phyloP scores from a whole-genome alignment of 2,888 invertebrate genomes.

The Volucella zonaria region DNA sequence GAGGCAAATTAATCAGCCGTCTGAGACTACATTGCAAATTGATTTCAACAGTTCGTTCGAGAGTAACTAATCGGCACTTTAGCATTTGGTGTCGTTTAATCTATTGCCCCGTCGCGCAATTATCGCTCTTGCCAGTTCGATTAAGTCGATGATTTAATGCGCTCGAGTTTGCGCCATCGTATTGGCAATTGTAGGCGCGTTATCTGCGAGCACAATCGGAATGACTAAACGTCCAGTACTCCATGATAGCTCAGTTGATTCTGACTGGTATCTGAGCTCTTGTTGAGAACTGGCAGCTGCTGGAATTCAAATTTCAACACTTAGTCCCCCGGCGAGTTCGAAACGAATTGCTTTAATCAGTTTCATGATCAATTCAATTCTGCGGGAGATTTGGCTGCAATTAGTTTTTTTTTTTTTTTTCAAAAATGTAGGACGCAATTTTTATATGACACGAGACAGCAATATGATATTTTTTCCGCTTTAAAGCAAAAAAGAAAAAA shows the following conservation, averaged over 20 bases:
- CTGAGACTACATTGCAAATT: conserved; percentile 55
- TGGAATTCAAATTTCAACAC: conserved; percentile 38
- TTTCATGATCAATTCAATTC: conserved; percentile 39
- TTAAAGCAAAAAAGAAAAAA: not conserved
- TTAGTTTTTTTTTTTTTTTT: too few relatives aligned
- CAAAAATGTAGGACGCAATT: too few relatives aligned
- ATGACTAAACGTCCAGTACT: conserved; percentile 49
- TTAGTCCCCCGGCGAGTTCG: not conserved
- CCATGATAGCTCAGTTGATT: conserved; percentile 1
- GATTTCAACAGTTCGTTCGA: conserved; percentile 29
- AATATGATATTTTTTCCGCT: not conserved
- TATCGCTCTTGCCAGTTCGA: conserved; percentile 59
- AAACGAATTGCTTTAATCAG: conserved; percentile 51
- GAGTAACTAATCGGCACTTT: conserved; percentile 53
- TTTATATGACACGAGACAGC: too few relatives aligned
- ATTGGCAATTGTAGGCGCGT: conserved; percentile 5
- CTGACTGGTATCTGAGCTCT: not conserved
- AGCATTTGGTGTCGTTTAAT: conserved; percentile 38
- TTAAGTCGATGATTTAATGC: conserved; percentile 67
- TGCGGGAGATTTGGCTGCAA: not conserved
- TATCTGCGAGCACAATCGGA: conserved; percentile 63
- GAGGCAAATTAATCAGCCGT: conserved; percentile 54
- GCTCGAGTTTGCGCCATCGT: conserved; percentile 34
- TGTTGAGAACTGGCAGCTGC: conserved; percentile 7
- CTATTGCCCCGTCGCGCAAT: conserved; percentile 61